These are phyloP conservation scores for Drosophila pseudotalamancana DNA, from an alignment of 2,888 invertebrate species.

Conservation along the genomic window DNA sequence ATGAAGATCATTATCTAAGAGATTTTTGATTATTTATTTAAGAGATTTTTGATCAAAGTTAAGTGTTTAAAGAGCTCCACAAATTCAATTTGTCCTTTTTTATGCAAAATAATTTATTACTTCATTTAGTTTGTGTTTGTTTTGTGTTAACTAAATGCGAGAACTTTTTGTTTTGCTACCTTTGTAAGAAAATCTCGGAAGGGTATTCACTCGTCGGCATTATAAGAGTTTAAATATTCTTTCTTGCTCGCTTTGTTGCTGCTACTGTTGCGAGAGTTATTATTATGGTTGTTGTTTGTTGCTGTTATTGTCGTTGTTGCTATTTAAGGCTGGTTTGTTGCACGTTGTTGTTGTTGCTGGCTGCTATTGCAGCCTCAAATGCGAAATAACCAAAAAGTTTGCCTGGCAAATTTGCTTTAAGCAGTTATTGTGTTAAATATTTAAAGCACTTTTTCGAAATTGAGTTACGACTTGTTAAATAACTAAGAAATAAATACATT, in stretches of 20 bases:
- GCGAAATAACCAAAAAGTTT: constrained; percentile 44
- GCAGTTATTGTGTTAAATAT: constrained; percentile 51
- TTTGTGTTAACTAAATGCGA: no score
- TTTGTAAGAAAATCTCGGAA: no score
- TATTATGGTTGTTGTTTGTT: constrained; percentile 31
- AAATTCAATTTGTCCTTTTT: no score
- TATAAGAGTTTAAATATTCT: not conserved
- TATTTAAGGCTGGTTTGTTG: constrained; percentile 22
- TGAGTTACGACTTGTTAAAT: constrained; percentile 27
- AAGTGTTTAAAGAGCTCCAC: no score
- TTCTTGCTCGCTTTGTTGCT: constrained; percentile 37
- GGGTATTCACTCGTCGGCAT: not conserved
- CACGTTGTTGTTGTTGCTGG: constrained; percentile 1
- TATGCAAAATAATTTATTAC: no score
- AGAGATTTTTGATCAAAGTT: no score
- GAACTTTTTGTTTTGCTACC: no score
- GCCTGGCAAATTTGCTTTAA: constrained; percentile 46
- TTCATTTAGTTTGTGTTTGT: no score
- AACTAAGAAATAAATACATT: constrained; percentile 27
- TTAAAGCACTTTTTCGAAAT: constrained; percentile 40
- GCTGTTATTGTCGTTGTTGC: constrained; percentile 21
- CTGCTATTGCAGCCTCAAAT: constrained; percentile 31
- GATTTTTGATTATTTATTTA: no score
- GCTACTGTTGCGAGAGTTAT: constrained; percentile 39
- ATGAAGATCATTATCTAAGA: no score